Percentiles rank a stretch among this genome's conserved stretches.
phyloP scores from a whole-genome alignment of 1,140 invertebrate species.

The Lordiphosa stackelbergi region DNA sequence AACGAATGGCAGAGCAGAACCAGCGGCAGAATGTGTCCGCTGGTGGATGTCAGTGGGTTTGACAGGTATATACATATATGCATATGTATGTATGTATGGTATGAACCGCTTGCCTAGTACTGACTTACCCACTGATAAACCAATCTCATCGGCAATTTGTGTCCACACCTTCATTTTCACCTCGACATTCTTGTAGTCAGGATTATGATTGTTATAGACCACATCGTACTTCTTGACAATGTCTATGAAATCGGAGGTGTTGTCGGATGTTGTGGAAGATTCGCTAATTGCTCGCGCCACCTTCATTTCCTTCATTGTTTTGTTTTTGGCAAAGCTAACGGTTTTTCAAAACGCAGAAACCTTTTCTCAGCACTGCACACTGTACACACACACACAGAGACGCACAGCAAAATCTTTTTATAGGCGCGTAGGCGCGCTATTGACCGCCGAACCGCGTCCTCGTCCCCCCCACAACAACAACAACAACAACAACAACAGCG shows the following conservation, averaged over 20 bases:
- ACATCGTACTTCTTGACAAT: constrained; percentile 75
- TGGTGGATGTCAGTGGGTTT: constrained; percentile 13
- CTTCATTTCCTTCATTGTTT: constrained; percentile 66
- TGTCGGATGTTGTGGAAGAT: constrained; percentile 73
- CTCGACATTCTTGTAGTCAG: constrained; percentile 76
- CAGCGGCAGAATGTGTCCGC: constrained; percentile 29
- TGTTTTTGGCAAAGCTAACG: constrained; percentile 19
- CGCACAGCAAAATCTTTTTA: constrained; percentile 36
- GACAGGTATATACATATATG: constrained; percentile 1
- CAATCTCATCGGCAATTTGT: constrained; percentile 75
- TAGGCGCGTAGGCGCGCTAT: constrained; percentile 42
- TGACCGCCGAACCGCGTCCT: constrained; percentile 16
- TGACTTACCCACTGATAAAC: constrained; percentile 71
- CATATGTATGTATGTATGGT: background rate
- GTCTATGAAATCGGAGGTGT: constrained; percentile 75
- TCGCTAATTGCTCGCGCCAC: constrained; percentile 69
- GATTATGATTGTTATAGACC: constrained; percentile 76
- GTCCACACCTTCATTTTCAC: constrained; percentile 74
- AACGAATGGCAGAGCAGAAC: background rate
- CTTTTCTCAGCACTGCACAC: constrained; percentile 1
- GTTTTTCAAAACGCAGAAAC: constrained; percentile 15
- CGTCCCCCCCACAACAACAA: constrained; percentile 12
- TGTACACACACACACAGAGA: constrained; percentile 5
- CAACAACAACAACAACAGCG: constrained; percentile 7
- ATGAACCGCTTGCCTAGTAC: too few relatives aligned